Evolutionary conservation across 2,888 invertebrate species (phyloP).

Genomic region (Neoscelio sp.): DNA sequence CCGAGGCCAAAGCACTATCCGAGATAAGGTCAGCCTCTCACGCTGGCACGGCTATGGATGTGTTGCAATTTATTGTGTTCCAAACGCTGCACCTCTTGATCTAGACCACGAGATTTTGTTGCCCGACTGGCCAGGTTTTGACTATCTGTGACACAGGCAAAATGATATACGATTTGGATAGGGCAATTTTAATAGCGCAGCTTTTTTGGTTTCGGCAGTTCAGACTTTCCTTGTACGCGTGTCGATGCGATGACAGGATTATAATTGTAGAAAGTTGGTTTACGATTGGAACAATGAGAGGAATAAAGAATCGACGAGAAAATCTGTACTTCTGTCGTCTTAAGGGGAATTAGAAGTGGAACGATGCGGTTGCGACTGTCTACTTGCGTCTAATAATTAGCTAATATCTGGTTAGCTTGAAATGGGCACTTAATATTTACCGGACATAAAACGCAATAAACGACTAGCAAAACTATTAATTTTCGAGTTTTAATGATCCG

Average conservation of each 20-base stretch:
- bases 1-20: constrained; percentile 56
- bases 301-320: constrained; percentile 28
- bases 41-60: constrained; percentile 27
- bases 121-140: no score
- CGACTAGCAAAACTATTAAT: constrained; percentile 23
- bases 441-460: constrained; percentile 17
- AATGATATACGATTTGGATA: no score
- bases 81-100: constrained; percentile 19
- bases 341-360: constrained; percentile 37
- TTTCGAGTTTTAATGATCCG: constrained; percentile 19
- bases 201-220: no score
- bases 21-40: constrained; percentile 52
- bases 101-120: constrained; percentile 32
- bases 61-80: constrained; percentile 47
- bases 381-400: constrained; percentile 37
- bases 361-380: constrained; percentile 32
- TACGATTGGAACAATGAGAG: constrained; percentile 32
- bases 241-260: constrained; percentile 42
- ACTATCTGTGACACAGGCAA: no score
- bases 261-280: constrained; percentile 54
- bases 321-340: constrained; percentile 29
- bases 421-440: constrained; percentile 31
- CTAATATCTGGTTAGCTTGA: constrained; percentile 45
- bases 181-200: no score
- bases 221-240: no score